These are phyloP conservation scores for Nyctereutes procyonoides DNA, from an alignment of 2,113 vertebrate genomes.

Conservation along the genomic window DNA sequence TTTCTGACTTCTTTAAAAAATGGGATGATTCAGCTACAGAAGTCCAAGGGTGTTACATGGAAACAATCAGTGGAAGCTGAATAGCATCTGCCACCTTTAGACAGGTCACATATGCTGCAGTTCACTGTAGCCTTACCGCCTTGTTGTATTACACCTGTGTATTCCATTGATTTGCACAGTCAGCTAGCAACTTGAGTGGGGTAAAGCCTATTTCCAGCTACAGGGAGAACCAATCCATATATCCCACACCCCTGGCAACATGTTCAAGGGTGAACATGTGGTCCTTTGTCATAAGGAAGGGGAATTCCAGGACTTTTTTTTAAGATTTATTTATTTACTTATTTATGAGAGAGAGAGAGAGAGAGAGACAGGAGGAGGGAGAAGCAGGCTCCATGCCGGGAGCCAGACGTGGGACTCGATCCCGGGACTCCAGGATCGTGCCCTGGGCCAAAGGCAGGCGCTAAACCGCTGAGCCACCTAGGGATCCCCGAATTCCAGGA, in stretches of 20 bases:
- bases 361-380: no score
- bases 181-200: background rate
- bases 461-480: no score
- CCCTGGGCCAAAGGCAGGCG: no score
- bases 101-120: background rate
- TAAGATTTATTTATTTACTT: no score
- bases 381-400: no score
- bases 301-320: background rate
- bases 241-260: background rate
- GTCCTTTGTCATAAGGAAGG: background rate
- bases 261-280: background rate
- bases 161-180: background rate
- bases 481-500: background rate
- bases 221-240: background rate
- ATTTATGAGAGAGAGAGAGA: no score
- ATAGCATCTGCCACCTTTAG: background rate
- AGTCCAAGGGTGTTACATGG: background rate
- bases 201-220: background rate
- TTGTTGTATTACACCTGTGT: background rate
- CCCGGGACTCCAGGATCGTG: no score
- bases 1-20: slow-evolving; percentile 5
- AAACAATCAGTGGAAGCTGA: background rate
- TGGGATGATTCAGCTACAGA: background rate
- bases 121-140: background rate
- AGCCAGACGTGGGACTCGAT: no score